phyloP scores from a whole-genome alignment of 2,888 invertebrate genomes.

The Athripsodes cinereus region DNA sequence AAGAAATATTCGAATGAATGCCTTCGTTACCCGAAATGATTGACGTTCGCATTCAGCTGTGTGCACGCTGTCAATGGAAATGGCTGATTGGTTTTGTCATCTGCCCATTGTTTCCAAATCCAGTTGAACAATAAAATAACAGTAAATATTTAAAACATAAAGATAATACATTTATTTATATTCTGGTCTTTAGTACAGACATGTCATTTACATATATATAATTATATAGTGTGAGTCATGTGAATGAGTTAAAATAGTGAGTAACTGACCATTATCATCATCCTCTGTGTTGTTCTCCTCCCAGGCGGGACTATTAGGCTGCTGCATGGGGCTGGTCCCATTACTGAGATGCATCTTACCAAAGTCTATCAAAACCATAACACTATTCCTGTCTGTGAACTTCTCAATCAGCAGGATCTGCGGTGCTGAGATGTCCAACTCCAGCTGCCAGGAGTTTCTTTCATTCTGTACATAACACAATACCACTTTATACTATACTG shows the following conservation, averaged over 20 bases:
- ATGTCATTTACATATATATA: constrained; percentile 68
- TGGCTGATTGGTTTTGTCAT: too few relatives aligned
- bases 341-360: constrained; percentile 67
- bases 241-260: neutral
- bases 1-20: too few relatives aligned
- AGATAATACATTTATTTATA: too few relatives aligned
- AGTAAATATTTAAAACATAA: too few relatives aligned
- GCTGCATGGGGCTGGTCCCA: constrained; percentile 24
- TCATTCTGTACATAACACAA: constrained; percentile 42
- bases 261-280: constrained; percentile 23
- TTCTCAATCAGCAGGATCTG: constrained; percentile 86
- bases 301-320: constrained; percentile 14
- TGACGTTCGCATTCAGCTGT: too few relatives aligned
- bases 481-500: too few relatives aligned
- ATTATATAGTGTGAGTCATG: neutral
- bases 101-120: too few relatives aligned
- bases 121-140: too few relatives aligned
- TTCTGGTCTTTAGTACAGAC: too few relatives aligned
- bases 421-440: constrained; percentile 89
- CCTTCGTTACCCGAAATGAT: too few relatives aligned
- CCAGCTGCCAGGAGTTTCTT: constrained; percentile 77
- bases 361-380: constrained; percentile 83
- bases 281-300: constrained; percentile 22
- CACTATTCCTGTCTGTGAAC: constrained; percentile 66
- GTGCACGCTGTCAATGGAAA: too few relatives aligned